Conservation (phyloP, 2,113 vertebrate species). For the Nanorana parkeri region DNA sequence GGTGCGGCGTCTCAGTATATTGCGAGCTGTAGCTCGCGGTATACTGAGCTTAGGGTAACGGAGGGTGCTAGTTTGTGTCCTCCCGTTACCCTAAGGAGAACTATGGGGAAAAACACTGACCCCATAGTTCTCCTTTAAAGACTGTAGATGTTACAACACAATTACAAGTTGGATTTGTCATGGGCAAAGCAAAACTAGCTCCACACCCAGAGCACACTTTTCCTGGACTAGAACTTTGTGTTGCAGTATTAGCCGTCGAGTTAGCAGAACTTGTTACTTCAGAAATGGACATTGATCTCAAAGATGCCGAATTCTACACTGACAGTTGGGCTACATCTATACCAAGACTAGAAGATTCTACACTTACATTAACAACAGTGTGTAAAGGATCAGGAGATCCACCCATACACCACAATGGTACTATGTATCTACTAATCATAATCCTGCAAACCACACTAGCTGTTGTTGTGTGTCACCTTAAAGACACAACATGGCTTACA, state of each 20-base stretch:
- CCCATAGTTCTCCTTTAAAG: no score
- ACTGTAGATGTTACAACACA: neutral
- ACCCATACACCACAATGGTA: neutral
- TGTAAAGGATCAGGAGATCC: neutral
- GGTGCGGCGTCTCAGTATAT: no score
- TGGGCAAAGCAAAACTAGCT: slow-evolving; percentile 14
- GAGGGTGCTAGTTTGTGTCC: no score
- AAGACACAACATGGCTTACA: no score
- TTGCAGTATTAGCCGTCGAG: neutral
- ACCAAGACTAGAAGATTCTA: neutral
- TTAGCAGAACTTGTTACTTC: neutral
- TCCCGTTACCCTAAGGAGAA: no score
- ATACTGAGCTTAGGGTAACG: no score
- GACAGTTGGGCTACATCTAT: slow-evolving; percentile 7
- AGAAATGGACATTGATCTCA: neutral
- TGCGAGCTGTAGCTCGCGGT: no score
- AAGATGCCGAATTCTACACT: neutral
- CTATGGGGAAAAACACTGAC: no score
- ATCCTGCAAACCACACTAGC: neutral
- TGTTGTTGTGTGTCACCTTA: neutral
- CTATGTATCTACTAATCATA: no score
- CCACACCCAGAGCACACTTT: slow-evolving; percentile 5
- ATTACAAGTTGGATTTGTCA: neutral
- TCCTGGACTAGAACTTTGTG: slow-evolving; percentile 10
- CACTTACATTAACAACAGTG: neutral